Evolutionary conservation across 2,797 vertebrate species (phyloP), one percentile per base, ranked within the genome.

Genomic region (Sebastes kiyomatsui): DNA sequence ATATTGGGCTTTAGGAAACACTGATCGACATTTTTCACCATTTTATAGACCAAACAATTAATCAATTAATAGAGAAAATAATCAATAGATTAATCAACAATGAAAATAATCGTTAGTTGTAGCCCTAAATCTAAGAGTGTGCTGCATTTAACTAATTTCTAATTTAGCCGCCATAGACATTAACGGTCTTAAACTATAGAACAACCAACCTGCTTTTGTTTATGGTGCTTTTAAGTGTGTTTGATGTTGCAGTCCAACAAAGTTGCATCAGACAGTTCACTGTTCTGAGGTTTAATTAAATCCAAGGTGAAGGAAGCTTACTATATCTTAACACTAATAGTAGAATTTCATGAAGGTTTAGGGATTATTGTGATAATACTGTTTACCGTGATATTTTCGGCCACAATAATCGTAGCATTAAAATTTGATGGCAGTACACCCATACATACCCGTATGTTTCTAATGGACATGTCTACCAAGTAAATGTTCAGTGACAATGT

Each of bases 291-390:
- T 52, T 52, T 52, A 9, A n/a, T 52, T 0, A 52, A 49, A 20
- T 49, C 0, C 46, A 20, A 52, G 20, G 49, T 52, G 0, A 49
- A 49, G 18, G 16, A n/a, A 52, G 1, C 1, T 18, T n/a, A 52
- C 49, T 10, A 7, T 6, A 61, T 20, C 59, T 32, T 2, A 13
- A 7, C 56, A 1, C 1, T 30, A 30, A 30, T 60, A 18, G 4
- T 33, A 60, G 9, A 2, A 33, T 33, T n/a, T 32, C 16, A 61
- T 30, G 16, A 32, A 30, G 0, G 7, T 20, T 1, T 61, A 6
- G 28, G 59, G 28, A 61, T 32, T 32, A 33, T 35, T 22, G n/a
- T 62, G 6, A 62, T 7, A 62, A 33, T 22, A 55, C n/a, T 7
- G 10, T 55, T 55, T 14, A 22, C 46, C 4, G 0, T 55, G 12